Conservation (phyloP, 2,113 vertebrate species). For the Vombatus ursinus region DNA sequence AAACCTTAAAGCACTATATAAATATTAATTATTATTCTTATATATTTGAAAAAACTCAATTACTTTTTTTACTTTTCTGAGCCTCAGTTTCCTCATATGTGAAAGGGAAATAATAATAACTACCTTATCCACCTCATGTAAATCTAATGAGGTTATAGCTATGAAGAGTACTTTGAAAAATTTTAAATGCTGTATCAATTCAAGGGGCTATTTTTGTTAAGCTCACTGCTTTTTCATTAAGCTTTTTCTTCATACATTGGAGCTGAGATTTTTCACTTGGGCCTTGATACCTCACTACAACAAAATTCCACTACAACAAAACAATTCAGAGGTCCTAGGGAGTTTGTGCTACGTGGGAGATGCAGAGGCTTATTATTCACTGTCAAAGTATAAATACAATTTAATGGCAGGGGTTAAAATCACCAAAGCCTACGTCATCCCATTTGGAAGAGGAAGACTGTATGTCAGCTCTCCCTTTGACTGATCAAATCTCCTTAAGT, state of each 20-base stretch:
- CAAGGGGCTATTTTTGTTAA: neutral
- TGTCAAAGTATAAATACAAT: neutral
- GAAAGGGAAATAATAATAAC: neutral
- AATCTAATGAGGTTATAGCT: neutral
- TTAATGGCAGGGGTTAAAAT: neutral
- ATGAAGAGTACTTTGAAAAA: neutral
- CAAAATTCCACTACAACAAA: conserved; percentile 14
- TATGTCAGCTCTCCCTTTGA: conserved; percentile 23
- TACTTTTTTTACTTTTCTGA: neutral
- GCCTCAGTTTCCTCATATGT: neutral
- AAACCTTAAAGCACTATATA: neutral
- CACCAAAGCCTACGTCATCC: neutral
- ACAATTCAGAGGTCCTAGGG: conserved; percentile 6
- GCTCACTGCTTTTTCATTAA: neutral
- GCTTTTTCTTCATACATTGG: neutral
- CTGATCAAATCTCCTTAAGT: conserved; percentile 41
- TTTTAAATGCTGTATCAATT: neutral
- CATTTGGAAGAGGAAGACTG: neutral
- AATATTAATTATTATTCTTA: neutral
- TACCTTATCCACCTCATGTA: neutral
- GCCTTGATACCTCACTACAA: neutral
- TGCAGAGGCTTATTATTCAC: neutral
- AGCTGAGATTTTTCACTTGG: neutral
- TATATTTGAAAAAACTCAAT: neutral
- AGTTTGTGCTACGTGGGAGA: neutral